Evolutionary conservation across 1,140 invertebrate genomes (phyloP).

Genomic region (Cardiocondyla obscurior): DNA sequence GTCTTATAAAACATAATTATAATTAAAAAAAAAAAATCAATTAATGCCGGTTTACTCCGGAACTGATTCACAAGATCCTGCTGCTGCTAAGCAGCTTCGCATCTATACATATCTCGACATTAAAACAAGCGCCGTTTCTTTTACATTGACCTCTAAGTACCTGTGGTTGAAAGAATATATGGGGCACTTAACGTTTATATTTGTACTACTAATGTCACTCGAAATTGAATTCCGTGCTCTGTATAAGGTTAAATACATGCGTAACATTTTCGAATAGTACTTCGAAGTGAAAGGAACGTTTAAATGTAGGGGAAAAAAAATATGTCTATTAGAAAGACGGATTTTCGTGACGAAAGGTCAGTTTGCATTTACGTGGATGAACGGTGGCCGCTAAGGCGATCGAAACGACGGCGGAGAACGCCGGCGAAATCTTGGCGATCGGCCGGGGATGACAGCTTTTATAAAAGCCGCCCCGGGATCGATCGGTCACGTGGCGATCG

Average conservation of each 20-base stretch:
- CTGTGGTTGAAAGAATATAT: constrained; percentile 19
- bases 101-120: constrained; percentile 48
- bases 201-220: constrained; percentile 35
- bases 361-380: neutral
- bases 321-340: neutral
- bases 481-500: neutral
- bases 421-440: neutral
- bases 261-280: neutral
- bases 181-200: constrained; percentile 6
- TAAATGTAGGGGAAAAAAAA: neutral
- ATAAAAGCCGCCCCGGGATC: neutral
- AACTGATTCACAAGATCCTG: neutral
- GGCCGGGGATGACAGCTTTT: neutral
- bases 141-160: constrained; percentile 37
- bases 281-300: neutral
- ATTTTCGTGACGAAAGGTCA: neutral
- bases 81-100: constrained; percentile 6
- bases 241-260: neutral
- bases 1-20: neutral
- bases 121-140: constrained; percentile 38
- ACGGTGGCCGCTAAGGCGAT: too few species aligned
- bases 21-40: neutral
- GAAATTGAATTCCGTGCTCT: constrained; percentile 4
- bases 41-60: neutral
- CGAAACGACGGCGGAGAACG: neutral